Conservation (phyloP, 2,888 invertebrate species). For the Ceraclea dissimilis region DNA sequence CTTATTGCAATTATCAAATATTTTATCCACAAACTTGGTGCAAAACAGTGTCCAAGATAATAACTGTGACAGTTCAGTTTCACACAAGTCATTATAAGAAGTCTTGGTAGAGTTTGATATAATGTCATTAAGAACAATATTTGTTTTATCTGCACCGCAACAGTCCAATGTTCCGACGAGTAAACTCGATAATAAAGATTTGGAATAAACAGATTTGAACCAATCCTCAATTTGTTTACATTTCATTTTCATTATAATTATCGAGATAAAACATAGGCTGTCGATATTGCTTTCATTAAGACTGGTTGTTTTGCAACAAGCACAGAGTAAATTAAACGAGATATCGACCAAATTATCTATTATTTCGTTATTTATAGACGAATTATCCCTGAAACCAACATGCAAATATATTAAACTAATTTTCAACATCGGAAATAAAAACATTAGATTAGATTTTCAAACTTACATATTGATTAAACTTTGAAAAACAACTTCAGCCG, state of each 20-base stretch:
- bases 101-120: conserved; percentile 25
- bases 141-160: conserved; percentile 20
- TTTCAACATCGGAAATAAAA: no score
- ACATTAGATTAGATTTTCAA: no score
- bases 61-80: conserved; percentile 28
- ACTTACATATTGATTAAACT: conserved; percentile 24
- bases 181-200: conserved; percentile 32
- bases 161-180: conserved; percentile 31
- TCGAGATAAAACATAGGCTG: conserved; percentile 16
- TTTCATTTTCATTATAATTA: conserved; percentile 17
- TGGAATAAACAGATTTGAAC: conserved; percentile 29
- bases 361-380: conserved; percentile 29
- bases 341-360: conserved; percentile 25
- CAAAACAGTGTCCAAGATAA: conserved; percentile 33
- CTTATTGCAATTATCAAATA: conserved; percentile 18
- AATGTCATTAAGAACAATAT: conserved; percentile 23
- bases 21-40: conserved; percentile 27
- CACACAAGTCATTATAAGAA: conserved; percentile 27
- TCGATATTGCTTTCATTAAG: conserved; percentile 7
- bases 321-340: conserved; percentile 15
- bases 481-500: conserved; percentile 15
- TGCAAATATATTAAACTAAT: no score
- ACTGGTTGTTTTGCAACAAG: conserved; percentile 4
- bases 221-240: conserved; percentile 28
- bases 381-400: conserved; percentile 4